Evolutionary conservation across 2,888 invertebrate species (phyloP).

Genomic region (Trichopoda pennipes): DNA sequence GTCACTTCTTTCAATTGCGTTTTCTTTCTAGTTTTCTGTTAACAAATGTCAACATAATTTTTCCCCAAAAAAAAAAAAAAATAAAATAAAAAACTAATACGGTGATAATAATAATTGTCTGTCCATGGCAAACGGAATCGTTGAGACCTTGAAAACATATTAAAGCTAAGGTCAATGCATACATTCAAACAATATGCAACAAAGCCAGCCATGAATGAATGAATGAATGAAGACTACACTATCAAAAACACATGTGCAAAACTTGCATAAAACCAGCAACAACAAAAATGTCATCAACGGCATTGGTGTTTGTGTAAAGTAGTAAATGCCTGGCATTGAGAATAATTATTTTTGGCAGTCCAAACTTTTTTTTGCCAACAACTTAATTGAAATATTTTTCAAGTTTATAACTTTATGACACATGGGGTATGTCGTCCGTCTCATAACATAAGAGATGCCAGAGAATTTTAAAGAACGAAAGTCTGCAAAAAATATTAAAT

Average conservation of each 20-base stretch:
- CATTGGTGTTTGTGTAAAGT: not conserved
- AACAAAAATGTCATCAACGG: slow-evolving; percentile 11
- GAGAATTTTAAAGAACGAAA: too few species aligned
- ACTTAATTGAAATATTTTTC: slow-evolving; percentile 44
- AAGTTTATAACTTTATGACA: slow-evolving; percentile 61
- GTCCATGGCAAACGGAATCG: slow-evolving; percentile 49
- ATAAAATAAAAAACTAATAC: too few species aligned
- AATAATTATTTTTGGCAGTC: slow-evolving; percentile 15
- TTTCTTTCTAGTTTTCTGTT: slow-evolving; percentile 4
- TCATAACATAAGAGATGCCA: too few species aligned
- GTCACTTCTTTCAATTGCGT: not conserved
- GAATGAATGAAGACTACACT: too few species aligned
- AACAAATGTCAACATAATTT: slow-evolving; percentile 51
- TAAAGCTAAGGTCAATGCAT: slow-evolving; percentile 63
- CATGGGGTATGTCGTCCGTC: too few species aligned
- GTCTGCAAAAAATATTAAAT: too few species aligned
- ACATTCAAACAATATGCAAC: slow-evolving; percentile 37
- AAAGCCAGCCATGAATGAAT: not conserved
- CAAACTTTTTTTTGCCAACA: slow-evolving; percentile 5
- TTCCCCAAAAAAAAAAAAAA: not conserved
- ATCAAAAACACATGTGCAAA: slow-evolving; percentile 44
- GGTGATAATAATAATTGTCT: slow-evolving; percentile 20
- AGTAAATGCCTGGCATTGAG: slow-evolving; percentile 33
- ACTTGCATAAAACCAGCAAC: not conserved
- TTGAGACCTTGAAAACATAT: slow-evolving; percentile 61